Base-by-base conservation (phyloP, 1,140 invertebrate species). In the Ruditapes philippinarum region DNA sequence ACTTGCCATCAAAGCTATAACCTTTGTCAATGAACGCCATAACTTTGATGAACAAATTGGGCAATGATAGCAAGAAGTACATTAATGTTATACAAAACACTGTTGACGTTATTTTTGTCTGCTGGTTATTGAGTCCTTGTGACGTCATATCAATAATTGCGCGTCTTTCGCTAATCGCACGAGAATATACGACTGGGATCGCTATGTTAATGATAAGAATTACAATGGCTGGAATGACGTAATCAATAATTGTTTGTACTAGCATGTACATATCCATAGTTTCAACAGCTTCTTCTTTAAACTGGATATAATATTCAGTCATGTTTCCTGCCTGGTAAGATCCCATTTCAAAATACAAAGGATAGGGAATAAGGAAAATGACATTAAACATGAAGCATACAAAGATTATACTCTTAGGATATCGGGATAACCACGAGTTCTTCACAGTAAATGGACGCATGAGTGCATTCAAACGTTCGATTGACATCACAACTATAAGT, bases 1-100 rank as follows among this genome's bases (percentile, higher is more conserved):
- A 60, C 22, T 76, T 74, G 2, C 83, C 83, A 40, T 86, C 68
- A 33, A 86, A 86, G 36, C 83, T 86, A 65, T 86, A 86, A 12
- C 65, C 83, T 31, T 74, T 86, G n/a, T 86, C 70, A 22, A 74
- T 36, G 25, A 86, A 86, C 4, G 83, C 83, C 45, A 86, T 17
- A 25, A 86, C 17, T 45, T 86, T 86, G 28, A 86, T 86, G 70
- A 86, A 74, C 5, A 76, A 28, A 31, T 86, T 86, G 38, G 83
- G 83, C 12, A 86, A n/a, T 17, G 83, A 73, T 5, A 86, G 70
- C 1, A 86, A n/a, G 33, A 86, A 57, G 70, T 76, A 86, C 45
- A 76, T 49, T 11, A 76, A 22, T 2, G 83, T 86, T 42, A 86
- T 86, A 19, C 83, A 86, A 49, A 86, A 70, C 11, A 86, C 49